Evolutionary conservation across 2,797 vertebrate species (phyloP), one percentile per base, ranked within the genome.

Genomic region (Brachymystax lenok): DNA sequence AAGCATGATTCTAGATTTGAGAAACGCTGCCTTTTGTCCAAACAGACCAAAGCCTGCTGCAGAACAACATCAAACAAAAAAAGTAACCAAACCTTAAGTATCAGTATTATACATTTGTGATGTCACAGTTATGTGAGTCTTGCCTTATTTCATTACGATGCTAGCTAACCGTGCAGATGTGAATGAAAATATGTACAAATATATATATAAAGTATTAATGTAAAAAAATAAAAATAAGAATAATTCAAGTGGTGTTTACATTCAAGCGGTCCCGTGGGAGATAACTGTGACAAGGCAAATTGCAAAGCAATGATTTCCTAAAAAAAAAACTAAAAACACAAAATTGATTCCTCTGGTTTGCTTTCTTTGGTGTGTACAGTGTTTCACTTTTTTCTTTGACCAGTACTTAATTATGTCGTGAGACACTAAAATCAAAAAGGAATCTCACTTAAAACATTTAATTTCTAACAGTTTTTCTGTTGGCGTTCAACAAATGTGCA

Each of bases 391-490:
- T 94, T 90, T 79, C 81, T 89, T 92, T 76, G 80, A 92, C 91
- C 94, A 96, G 94, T 95, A 93, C 96, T 96, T 96, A 96, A 93
- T 96, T 95, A 97, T 97, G 96, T 99, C 97, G 97, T 97, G 98
- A 98, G 97, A 98, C 98, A 96, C 96, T 98, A 98, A 98, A 98
- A 99, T 98, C 96, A 95, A 92, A 94, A 90, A 86, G 91, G 87
- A 96, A 95, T 96, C 94, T 95, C 94, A 93, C 93, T 94, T 95
- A 93, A 91, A 88, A 46, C 40, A 94, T 93, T 92, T 88, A 90
- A 94, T 96, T 95, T 94, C 85, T 92, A 92, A 84, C 80, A 88
- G 85, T 92, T 80, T 76, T 90, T 93, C 94, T 94, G 92, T 95
- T 51, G 83, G 94, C 95, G 90, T 95, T 94, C 94, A 95, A 96